Evolutionary conservation across 2,113 vertebrate genomes (phyloP).

Genomic region (Carassius gibelio): DNA sequence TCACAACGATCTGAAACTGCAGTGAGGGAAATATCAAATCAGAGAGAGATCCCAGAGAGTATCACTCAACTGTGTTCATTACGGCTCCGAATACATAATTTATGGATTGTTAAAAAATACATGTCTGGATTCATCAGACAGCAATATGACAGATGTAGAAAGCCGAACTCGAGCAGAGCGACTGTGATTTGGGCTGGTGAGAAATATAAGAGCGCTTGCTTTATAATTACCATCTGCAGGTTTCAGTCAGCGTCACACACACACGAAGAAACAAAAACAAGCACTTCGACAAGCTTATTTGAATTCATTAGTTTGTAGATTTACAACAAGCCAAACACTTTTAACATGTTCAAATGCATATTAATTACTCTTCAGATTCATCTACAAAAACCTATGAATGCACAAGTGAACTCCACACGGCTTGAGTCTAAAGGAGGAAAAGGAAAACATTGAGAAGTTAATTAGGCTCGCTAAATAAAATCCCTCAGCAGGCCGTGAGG

Average conservation of each 20-base stretch:
- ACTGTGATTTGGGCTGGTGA: conserved; percentile 58
- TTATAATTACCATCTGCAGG: conserved; percentile 34
- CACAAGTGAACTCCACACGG: neutral
- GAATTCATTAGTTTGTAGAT: conserved; percentile 33
- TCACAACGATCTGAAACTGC: neutral
- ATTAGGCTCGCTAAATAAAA: conserved; percentile 79
- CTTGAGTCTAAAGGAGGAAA: conserved; percentile 6
- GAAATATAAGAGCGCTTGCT: conserved; percentile 35
- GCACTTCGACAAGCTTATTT: conserved; percentile 36
- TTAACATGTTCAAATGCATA: neutral
- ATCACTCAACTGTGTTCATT: conserved; percentile 74
- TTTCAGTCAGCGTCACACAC: neutral
- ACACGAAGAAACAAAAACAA: conserved; percentile 11
- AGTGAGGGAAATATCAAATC: conserved; percentile 37
- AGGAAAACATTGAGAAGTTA: conserved; percentile 67
- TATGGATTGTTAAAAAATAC: conserved; percentile 79
- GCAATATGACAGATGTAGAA: conserved; percentile 68
- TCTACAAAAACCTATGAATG: conserved; percentile 4
- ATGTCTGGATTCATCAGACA: conserved; percentile 77
- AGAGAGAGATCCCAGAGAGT: conserved; percentile 69
- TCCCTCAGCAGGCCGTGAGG: conserved; percentile 72
- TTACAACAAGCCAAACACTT: conserved; percentile 13
- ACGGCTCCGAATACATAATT: conserved; percentile 78
- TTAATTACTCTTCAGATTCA: neutral
- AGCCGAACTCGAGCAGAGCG: conserved; percentile 58